These are phyloP conservation scores for Drosophila oshimai DNA, from an alignment of 1,140 invertebrate genomes.

Conservation along the genomic window DNA sequence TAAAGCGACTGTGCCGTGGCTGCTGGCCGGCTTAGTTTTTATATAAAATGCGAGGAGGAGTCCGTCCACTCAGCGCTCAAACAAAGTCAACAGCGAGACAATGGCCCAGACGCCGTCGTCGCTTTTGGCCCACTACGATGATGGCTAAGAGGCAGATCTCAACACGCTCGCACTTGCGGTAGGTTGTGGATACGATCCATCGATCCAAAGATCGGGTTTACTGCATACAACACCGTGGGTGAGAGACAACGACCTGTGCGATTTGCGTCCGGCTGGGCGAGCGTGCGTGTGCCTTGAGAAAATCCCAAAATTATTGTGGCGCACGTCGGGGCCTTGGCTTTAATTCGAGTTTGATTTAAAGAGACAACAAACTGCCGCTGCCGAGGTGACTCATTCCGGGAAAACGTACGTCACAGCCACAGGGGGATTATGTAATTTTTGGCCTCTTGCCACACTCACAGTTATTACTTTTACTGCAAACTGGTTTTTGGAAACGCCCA, in stretches of 20 bases:
- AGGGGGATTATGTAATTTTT: conserved; percentile 58
- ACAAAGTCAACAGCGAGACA: conserved; percentile 54
- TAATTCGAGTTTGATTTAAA: conserved; percentile 76
- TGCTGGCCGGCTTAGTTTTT: conserved; percentile 65
- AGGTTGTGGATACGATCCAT: conserved; percentile 68
- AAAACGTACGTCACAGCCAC: conserved; percentile 70
- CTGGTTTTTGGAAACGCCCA: conserved; percentile 66
- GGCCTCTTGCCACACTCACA: conserved; percentile 41
- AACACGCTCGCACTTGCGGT: conserved; percentile 67
- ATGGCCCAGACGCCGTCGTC: conserved; percentile 48
- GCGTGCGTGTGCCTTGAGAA: conserved; percentile 66
- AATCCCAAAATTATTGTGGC: conserved; percentile 76
- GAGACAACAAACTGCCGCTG: conserved; percentile 32
- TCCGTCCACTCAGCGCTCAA: conserved; percentile 23
- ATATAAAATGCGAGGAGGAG: conserved; percentile 68
- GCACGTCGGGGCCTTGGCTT: conserved; percentile 71
- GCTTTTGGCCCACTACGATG: conserved; percentile 42
- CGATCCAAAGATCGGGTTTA: neutral
- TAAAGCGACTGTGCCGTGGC: conserved; percentile 65
- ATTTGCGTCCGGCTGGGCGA: conserved; percentile 32
- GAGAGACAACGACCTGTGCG: conserved; percentile 63
- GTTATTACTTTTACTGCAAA: conserved; percentile 76
- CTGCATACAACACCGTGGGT: conserved; percentile 41
- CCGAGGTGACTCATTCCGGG: conserved; percentile 52
- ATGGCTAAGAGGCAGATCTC: conserved; percentile 48